Base-by-base conservation (phyloP, 2,113 vertebrate genomes). In the Chaetorhynchus papuensis region DNA sequence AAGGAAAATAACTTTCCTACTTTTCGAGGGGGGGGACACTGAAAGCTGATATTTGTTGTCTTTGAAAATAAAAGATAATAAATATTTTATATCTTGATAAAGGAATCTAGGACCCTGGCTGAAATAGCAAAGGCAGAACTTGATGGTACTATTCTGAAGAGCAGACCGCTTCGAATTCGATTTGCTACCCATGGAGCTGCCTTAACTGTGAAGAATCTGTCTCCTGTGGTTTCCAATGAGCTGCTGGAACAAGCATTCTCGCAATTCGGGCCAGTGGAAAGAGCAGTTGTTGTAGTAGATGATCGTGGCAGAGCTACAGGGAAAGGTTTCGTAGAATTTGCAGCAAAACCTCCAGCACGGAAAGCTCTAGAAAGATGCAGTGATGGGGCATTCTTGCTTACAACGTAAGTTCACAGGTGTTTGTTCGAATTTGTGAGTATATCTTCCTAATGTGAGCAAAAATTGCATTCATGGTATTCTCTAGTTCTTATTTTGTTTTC, bases 101-200 rank as follows among this genome's bases (percentile, higher is more conserved):
- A 99, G 99, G 99, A 99, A 98, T 99, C 99, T 44, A 98, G 99
- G 91, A 99, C 99, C 18, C 92, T 99, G 94, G 99, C 99, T 87
- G 99, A 99, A 96, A 99, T 99, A 75, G 99, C 99, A 22, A 99
- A 99, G 97, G 99, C 98, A 56, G 99, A 99, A 93, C 97, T 99
- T 87, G 99, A 99, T 86, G 99, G 99, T 78, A 99, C 98, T 11
- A 95, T 99, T 81, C 81, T 99, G 97, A 99, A 98, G 87, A 99
- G 99, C 84, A 98, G 99, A 87, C 98, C 98, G 4, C 98, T 99
- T 74, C 98, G 98, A 66, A 98, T 99, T 96, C 99, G 99, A 72
- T 99, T 99, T 87, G 99, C 99, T 42, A 99, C 99, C 3, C 99
- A 99, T 18, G 98, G 99, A 68, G 98, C 99, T 74, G 98, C 99